Evolutionary conservation across 2,888 invertebrate species (phyloP).

Genomic region (Hirtodrosophila cameraria): DNA sequence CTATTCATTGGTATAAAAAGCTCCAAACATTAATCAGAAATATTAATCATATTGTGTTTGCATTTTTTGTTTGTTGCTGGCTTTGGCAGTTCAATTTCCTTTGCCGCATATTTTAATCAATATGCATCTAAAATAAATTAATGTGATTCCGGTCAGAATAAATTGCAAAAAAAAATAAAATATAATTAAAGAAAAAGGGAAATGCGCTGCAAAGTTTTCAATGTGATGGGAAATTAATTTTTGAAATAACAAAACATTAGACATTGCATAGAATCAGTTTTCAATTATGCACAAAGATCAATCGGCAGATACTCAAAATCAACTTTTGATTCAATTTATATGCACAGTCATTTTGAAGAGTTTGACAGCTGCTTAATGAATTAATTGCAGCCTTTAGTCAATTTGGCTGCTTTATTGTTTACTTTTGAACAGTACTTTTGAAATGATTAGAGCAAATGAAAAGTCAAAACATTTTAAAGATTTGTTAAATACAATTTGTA

Average conservation of each 20-base stretch:
- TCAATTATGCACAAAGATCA: constrained; percentile 4
- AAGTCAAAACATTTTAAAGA: constrained; percentile 5
- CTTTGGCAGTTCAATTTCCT: constrained; percentile 50
- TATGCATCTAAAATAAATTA: constrained; percentile 44
- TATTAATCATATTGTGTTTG: not conserved
- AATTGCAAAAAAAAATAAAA: constrained; percentile 48
- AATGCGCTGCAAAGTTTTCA: constrained; percentile 3
- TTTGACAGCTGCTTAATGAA: constrained; percentile 33
- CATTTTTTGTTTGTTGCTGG: constrained; percentile 3
- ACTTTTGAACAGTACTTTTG: too few relatives aligned
- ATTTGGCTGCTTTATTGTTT: too few relatives aligned
- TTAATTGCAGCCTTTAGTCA: constrained; percentile 26
- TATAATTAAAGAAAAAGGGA: constrained; percentile 35
- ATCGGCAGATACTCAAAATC: too few relatives aligned
- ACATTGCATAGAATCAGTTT: too few relatives aligned
- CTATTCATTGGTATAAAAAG: too few relatives aligned
- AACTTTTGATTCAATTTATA: constrained; percentile 52
- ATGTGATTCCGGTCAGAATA: constrained; percentile 28
- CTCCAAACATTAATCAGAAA: not conserved
- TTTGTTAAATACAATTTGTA: not conserved
- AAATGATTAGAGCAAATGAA: too few relatives aligned
- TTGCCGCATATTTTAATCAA: constrained; percentile 27
- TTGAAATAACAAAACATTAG: not conserved
- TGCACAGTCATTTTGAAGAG: constrained; percentile 29
- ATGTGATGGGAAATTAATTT: constrained; percentile 2